Evolutionary conservation across 2,888 invertebrate genomes (phyloP).

Genomic region (Formica aserva): DNA sequence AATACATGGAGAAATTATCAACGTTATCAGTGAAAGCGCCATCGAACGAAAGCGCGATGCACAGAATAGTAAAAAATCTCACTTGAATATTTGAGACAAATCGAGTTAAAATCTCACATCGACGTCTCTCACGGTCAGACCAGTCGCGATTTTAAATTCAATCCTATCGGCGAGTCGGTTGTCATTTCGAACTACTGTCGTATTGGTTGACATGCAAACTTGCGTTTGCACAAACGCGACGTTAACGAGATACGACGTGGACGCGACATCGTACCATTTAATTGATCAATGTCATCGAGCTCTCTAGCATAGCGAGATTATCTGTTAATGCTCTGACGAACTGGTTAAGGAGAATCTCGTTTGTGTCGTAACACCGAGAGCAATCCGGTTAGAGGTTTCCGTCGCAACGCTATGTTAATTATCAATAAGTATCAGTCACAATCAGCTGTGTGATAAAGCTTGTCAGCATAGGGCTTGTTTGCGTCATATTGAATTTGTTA

Average conservation of each 20-base stretch:
- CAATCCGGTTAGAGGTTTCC: conserved; percentile 41
- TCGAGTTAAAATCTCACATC: conserved; percentile 13
- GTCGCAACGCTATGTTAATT: conserved; percentile 33
- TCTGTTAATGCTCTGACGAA: conserved; percentile 43
- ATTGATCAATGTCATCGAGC: conserved; percentile 48
- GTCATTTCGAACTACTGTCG: conserved; percentile 16
- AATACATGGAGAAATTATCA: background rate
- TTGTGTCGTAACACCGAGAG: conserved; percentile 13
- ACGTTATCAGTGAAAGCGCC: background rate
- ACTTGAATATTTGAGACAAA: conserved; percentile 9
- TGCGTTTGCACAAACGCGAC: conserved; percentile 41
- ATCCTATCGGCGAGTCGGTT: background rate
- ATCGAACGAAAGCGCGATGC: conserved; percentile 13
- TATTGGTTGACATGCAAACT: conserved; percentile 1
- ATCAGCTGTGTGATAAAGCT: background rate
- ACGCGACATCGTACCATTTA: conserved; percentile 38
- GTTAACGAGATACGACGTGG: conserved; percentile 27
- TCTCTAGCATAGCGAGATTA: conserved; percentile 28
- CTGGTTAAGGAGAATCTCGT: conserved; percentile 51
- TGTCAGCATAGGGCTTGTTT: too few relatives aligned
- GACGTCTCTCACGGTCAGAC: background rate
- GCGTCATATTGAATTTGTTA: background rate
- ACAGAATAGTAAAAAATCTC: conserved; percentile 11
- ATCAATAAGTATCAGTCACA: conserved; percentile 14
- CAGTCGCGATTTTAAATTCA: conserved; percentile 14